A percentile compares a stretch with the other conserved stretches of the same genome.
Evolutionary conservation across 2,888 invertebrate genomes (phyloP).

Genomic region (Iphiclides podalirius): DNA sequence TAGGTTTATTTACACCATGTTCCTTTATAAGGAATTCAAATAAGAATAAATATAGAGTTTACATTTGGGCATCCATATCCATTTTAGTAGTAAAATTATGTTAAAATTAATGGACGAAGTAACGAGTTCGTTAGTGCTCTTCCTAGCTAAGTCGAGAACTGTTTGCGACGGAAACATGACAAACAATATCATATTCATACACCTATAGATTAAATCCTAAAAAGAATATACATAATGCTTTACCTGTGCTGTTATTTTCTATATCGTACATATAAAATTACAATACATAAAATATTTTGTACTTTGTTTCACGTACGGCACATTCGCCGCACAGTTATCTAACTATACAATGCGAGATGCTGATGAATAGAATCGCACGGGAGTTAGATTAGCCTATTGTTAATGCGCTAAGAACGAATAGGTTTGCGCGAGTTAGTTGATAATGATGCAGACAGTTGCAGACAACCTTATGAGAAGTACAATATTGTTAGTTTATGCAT

Average conservation of each 20-base stretch:
- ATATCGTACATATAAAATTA: constrained; percentile 76
- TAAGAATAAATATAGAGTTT: constrained; percentile 62
- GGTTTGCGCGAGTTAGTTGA: constrained; percentile 24
- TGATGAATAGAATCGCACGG: constrained; percentile 30
- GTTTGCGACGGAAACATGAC: constrained; percentile 77
- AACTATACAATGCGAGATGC: constrained; percentile 56
- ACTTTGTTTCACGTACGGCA: constrained; percentile 74
- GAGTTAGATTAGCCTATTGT: constrained; percentile 10
- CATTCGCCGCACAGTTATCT: constrained; percentile 62
- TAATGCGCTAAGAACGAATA: constrained; percentile 21
- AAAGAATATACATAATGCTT: constrained; percentile 65
- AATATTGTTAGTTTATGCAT: constrained; percentile 66
- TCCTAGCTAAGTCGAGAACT: constrained; percentile 74
- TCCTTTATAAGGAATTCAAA: constrained; percentile 71
- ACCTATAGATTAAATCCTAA: constrained; percentile 65
- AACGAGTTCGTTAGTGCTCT: constrained; percentile 77
- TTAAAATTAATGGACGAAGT: constrained; percentile 80
- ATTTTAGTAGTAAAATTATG: constrained; percentile 71
- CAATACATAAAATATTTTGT: constrained; percentile 79
- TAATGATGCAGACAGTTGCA: constrained; percentile 34
- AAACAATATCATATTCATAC: constrained; percentile 62
- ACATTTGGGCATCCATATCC: constrained; percentile 62
- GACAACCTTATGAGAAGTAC: constrained; percentile 74
- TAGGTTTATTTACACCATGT: constrained; percentile 68
- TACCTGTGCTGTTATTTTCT: constrained; percentile 70